Conservation (phyloP, 1,140 invertebrate genomes). For the Laupala kohalensis region DNA sequence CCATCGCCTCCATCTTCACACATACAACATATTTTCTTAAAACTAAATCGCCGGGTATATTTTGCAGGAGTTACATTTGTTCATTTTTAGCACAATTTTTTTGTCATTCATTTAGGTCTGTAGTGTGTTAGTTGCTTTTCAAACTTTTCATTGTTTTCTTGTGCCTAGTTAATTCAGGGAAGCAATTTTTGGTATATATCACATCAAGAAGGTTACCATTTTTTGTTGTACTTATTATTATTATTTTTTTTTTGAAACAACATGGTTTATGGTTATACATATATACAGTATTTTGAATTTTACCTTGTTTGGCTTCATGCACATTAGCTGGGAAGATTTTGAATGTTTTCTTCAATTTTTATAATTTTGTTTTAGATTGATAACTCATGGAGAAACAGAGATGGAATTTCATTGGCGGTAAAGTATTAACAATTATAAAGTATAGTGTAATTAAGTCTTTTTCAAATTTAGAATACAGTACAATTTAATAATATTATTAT, state of each 20-base stretch:
- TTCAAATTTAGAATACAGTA: background rate
- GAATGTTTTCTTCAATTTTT: background rate
- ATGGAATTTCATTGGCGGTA: slow-evolving; percentile 40
- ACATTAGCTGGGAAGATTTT: background rate
- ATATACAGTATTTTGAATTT: background rate
- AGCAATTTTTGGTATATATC: background rate
- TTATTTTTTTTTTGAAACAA: background rate
- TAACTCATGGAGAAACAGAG: slow-evolving; percentile 35
- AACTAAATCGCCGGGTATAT: too few relatives aligned
- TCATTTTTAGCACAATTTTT: too few relatives aligned
- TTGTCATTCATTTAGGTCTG: too few relatives aligned
- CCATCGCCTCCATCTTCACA: too few relatives aligned
- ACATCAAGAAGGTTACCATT: background rate
- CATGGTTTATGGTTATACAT: too few relatives aligned
- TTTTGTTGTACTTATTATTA: background rate
- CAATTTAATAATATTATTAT: background rate
- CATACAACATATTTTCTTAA: too few relatives aligned
- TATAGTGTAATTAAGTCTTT: background rate
- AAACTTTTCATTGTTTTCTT: too few relatives aligned
- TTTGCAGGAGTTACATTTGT: too few relatives aligned
- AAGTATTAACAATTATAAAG: slow-evolving; percentile 10
- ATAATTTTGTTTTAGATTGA: slow-evolving; percentile 25
- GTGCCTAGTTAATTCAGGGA: too few relatives aligned
- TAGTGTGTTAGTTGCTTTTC: too few relatives aligned
- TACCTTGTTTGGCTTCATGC: background rate